Evolutionary conservation across 2,797 vertebrate genomes (phyloP), one percentile per base, ranked within the genome.

Genomic region (Melanotaenia trifasciata): DNA sequence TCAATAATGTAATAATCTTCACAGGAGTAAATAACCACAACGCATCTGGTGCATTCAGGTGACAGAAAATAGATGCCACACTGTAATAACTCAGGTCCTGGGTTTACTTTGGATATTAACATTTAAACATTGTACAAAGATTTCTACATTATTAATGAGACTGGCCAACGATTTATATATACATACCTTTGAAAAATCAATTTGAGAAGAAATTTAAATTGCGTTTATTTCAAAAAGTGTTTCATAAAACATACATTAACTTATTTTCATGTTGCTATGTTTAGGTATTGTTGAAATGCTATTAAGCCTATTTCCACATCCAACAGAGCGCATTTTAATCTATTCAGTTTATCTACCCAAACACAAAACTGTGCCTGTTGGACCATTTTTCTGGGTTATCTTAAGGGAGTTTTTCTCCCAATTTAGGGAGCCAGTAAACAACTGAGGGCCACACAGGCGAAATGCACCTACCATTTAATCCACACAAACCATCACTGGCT

Each of bases 1-100:
- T 95, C 92, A 90, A 93, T 94, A 93, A 71, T 50, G 45, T 50
- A 94, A 93, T 80, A 90, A 87, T 84, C 78, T 86, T 87, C 64
- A 64, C 58, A 84, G 77, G 50, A 70, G 85, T 78, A 84, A 83
- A 87, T 78, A 76, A 87, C 58, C 83, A 70, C 73, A 78, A 53
- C 74, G 63, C 75, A 66, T 72, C 62, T 38, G 45, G 67, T 64
- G 43, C 32, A 67, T 53, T 30, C 3, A 59, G 8, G 38, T 47
- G 36, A 58, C 26, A 60, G 36, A 63, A 58, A 40, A 60, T 26
- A 56, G 50, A 53, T 53, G 51, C 7, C 28, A 32, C 10, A 22
- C 5, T 30, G 20, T 22, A 28, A 67, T n/a, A 58, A 58, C 28
- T 0, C 1, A 30, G 22, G 16, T 26, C 22, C 3, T 18, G 2